Evolutionary conservation across 2,888 invertebrate species (phyloP).

Genomic region (Zhuqinia jingwanae): DNA sequence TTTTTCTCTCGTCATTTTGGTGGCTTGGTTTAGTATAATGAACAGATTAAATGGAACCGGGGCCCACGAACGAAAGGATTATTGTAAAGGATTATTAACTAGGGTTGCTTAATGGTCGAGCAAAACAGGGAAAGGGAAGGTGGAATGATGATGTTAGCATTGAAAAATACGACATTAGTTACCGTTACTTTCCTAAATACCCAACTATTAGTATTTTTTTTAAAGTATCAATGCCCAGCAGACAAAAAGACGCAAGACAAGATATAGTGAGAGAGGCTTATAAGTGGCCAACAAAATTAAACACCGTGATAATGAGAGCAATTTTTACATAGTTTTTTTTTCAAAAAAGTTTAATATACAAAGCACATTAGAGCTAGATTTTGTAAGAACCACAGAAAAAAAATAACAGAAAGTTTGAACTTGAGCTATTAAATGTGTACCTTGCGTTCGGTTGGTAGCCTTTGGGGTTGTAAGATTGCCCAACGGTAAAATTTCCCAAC

Average conservation of each 20-base stretch:
- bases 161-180: background rate
- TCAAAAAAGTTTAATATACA: too few relatives aligned
- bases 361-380: too few relatives aligned
- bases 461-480: conserved; percentile 85
- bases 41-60: background rate
- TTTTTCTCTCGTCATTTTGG: background rate
- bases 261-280: too few relatives aligned
- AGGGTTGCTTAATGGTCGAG: background rate
- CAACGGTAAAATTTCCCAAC: conserved; percentile 83
- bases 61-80: too few relatives aligned
- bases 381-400: background rate
- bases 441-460: conserved; percentile 82
- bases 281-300: too few relatives aligned
- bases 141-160: background rate
- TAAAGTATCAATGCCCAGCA: background rate
- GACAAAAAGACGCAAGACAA: background rate
- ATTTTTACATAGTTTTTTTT: too few relatives aligned
- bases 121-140: conserved; percentile 13
- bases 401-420: background rate
- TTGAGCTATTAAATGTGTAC: conserved; percentile 80
- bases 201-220: background rate
- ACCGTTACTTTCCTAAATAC: background rate
- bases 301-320: too few relatives aligned
- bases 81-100: background rate
- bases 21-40: conserved; percentile 13